Base-by-base conservation (phyloP, 2,888 invertebrate species). In the Copidosoma aretas region DNA sequence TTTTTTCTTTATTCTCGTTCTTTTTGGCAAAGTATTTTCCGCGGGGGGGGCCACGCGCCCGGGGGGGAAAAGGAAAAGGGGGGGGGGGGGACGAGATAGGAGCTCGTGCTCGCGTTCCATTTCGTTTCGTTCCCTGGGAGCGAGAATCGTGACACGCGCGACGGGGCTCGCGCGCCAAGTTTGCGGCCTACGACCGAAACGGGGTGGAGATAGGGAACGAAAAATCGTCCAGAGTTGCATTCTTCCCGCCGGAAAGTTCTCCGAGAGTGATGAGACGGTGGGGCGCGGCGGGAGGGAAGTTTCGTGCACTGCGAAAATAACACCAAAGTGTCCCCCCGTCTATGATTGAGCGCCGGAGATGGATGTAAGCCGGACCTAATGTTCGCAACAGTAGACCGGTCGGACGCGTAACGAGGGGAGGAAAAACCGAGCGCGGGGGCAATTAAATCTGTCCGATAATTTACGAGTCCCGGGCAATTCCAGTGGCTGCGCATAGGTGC, bases 401-500 rank as follows among this genome's bases (percentile, higher is more conserved):
- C 49, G 24, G 39, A 15, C 17, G 4, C 43, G 49, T 46, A 24
- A 39, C 22, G 21, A 56, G 21, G n/a, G n/a, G 22, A 49, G 54
- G 46, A 61, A 62, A 58, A 52, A 21, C 15, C 10, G 46, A 64
- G 65, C 64, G 56, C 74, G 75, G 73, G 74, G 57, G 62, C 58
- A 79, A 80, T 78, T 75, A 79, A 80, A 77, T 79, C 77, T 76
- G 75, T 75, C 77, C 75, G 75, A 79, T 77, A 79, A 80, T 80
- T 79, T 78, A 78, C 74, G 75, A 77, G 64, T 32, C 24, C 43
- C 56, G 64, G 70, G 64, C 64, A 59, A 64, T 64, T 64, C 24
- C n/a, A 39, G 41, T 32, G 21, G 64, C 49, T 63, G 39, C 46
- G 21, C 52, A 32, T 43, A 22, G 10, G 41, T 14, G 15, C 4